Conservation (phyloP, 2,888 invertebrate genomes). For the Galerucella calmariensis region DNA sequence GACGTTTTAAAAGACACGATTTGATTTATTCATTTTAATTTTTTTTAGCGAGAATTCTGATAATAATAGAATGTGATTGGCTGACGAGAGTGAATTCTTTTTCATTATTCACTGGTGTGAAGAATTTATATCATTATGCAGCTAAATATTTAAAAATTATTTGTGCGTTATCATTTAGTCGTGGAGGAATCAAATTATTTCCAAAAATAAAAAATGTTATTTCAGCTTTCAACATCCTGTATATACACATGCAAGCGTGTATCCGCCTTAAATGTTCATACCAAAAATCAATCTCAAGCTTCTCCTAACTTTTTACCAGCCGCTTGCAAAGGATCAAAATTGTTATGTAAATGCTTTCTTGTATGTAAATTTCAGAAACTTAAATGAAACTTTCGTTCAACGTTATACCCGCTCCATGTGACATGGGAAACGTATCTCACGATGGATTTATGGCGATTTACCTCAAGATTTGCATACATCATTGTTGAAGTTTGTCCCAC, state of each 20-base stretch:
- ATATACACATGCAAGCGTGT: not conserved
- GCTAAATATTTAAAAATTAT: no score
- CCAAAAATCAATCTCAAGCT: slow-evolving; percentile 34
- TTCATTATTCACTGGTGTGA: no score
- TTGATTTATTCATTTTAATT: no score
- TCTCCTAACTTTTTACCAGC: slow-evolving; percentile 36
- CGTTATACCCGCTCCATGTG: slow-evolving; percentile 41
- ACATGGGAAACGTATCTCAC: slow-evolving; percentile 44
- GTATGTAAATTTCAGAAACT: slow-evolving; percentile 46
- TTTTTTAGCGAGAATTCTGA: no score
- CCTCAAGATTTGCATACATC: slow-evolving; percentile 41
- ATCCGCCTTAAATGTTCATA: slow-evolving; percentile 6
- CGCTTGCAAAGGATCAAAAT: slow-evolving; percentile 41
- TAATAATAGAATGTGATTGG: no score
- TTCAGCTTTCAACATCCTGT: not conserved
- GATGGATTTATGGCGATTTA: slow-evolving; percentile 37
- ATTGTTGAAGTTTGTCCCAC: slow-evolving; percentile 30
- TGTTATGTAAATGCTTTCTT: slow-evolving; percentile 46
- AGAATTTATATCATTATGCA: no score
- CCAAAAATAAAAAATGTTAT: not conserved
- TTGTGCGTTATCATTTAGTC: no score
- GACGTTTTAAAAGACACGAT: no score
- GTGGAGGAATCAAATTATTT: no score
- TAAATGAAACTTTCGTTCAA: slow-evolving; percentile 43
- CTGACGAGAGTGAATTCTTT: no score